A percentile compares a stretch with the other conserved stretches of the same genome.
These are phyloP conservation scores for Sebastes minor DNA, from an alignment of 2,797 vertebrate genomes.

Conservation along the genomic window DNA sequence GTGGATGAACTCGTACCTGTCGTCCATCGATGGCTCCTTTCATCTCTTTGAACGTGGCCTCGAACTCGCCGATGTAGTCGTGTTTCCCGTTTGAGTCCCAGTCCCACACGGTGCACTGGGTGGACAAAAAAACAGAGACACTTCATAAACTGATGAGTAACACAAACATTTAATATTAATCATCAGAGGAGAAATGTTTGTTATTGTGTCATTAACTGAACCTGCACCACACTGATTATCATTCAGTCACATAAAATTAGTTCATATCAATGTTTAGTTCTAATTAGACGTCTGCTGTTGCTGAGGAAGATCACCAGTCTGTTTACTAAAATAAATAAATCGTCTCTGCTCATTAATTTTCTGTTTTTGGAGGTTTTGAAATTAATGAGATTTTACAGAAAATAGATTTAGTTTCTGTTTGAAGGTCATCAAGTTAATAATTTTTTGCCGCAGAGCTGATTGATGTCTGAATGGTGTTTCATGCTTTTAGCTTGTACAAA, in stretches of 20 bases:
- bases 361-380: not conserved
- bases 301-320: not conserved
- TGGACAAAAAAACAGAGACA: not conserved
- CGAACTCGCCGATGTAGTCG: slow-evolving; percentile 90
- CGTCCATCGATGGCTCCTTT: slow-evolving; percentile 84
- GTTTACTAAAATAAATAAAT: not conserved
- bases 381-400: not conserved
- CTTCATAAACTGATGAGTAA: not conserved
- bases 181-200: not conserved
- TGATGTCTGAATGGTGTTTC: no score
- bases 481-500: no score
- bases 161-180: not conserved
- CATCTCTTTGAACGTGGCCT: slow-evolving; percentile 89
- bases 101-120: slow-evolving; percentile 88
- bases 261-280: not conserved
- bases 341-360: not conserved
- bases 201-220: not conserved
- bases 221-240: not conserved
- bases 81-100: slow-evolving; percentile 92
- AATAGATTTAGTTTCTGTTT: not conserved
- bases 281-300: not conserved
- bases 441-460: no score
- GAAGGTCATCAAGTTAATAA: not conserved
- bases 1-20: slow-evolving; percentile 55
- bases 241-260: not conserved